These are phyloP conservation scores for Mya arenaria DNA, from an alignment of 1,140 invertebrate species.

Conservation along the genomic window DNA sequence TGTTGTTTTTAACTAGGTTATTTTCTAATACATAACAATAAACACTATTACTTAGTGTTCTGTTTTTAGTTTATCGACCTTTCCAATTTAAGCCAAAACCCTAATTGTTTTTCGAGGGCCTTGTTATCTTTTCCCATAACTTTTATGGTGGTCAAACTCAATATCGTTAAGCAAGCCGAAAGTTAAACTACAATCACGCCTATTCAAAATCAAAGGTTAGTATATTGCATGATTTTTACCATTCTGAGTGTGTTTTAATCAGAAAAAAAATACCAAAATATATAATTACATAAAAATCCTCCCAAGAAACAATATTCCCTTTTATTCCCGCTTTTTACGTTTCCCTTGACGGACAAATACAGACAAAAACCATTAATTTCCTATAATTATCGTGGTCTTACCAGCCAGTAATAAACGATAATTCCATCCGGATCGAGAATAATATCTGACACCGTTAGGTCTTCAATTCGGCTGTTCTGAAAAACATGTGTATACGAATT, in stretches of 20 bases:
- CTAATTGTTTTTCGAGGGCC: no score
- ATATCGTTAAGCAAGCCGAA: no score
- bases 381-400: background rate
- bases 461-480: slow-evolving; percentile 13
- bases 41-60: no score
- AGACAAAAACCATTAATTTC: background rate
- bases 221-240: background rate
- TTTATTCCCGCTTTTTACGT: no score
- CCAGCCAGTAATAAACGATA: slow-evolving; percentile 48
- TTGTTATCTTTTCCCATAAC: no score
- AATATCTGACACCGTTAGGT: slow-evolving; percentile 43
- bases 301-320: no score
- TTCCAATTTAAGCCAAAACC: no score
- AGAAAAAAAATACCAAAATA: background rate
- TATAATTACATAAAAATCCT: background rate
- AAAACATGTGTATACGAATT: no score
- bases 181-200: no score
- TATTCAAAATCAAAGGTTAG: background rate
- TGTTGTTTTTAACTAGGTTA: background rate
- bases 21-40: background rate
- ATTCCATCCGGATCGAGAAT: slow-evolving; percentile 47
- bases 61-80: no score
- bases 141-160: no score
- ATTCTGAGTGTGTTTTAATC: background rate
- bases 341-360: no score